Percentiles rank a stretch among this genome's conserved stretches.
Evolutionary conservation across 2,888 invertebrate genomes (phyloP).

Genomic region (Empis livida): DNA sequence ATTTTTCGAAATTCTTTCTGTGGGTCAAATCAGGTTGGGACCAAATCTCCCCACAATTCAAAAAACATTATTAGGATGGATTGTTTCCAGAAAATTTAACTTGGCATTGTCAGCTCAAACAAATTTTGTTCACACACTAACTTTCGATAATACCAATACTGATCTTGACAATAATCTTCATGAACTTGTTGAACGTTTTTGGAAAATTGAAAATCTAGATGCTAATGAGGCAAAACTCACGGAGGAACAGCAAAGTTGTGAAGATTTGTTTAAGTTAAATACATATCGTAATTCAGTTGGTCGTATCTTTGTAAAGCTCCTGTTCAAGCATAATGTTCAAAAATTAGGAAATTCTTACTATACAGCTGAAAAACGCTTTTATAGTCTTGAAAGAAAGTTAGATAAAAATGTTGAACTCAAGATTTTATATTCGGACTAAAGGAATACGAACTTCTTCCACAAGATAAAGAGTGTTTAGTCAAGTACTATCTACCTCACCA

Average conservation of each 20-base stretch:
- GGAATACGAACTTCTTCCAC: slow-evolving; percentile 8
- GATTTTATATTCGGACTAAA: slow-evolving; percentile 10
- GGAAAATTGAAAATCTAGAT: slow-evolving; percentile 10
- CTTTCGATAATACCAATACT: not conserved
- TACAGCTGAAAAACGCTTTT: not conserved
- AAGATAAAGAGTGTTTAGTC: not conserved
- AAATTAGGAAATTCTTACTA: not conserved
- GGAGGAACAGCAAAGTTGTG: slow-evolving; percentile 8
- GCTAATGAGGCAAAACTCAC: slow-evolving; percentile 3
- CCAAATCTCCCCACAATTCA: slow-evolving; percentile 8
- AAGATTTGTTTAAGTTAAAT: slow-evolving; percentile 6
- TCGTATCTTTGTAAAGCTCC: slow-evolving; percentile 8
- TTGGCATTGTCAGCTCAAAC: too few species aligned
- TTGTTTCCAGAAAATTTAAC: not conserved
- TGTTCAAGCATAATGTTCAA: not conserved
- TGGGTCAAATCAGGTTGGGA: slow-evolving; percentile 10
- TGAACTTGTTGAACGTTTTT: slow-evolving; percentile 4
- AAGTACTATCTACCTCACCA: slow-evolving; percentile 13
- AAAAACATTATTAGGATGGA: slow-evolving; percentile 11
- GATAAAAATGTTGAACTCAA: slow-evolving; percentile 1
- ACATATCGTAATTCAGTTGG: slow-evolving; percentile 4
- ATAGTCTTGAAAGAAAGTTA: not conserved
- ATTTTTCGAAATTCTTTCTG: slow-evolving; percentile 11
- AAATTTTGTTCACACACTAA: too few species aligned
- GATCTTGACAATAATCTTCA: not conserved